Evolutionary conservation across 2,113 vertebrate species (phyloP), one percentile per base, ranked within the genome.

Genomic region (Sprattus sprattus): DNA sequence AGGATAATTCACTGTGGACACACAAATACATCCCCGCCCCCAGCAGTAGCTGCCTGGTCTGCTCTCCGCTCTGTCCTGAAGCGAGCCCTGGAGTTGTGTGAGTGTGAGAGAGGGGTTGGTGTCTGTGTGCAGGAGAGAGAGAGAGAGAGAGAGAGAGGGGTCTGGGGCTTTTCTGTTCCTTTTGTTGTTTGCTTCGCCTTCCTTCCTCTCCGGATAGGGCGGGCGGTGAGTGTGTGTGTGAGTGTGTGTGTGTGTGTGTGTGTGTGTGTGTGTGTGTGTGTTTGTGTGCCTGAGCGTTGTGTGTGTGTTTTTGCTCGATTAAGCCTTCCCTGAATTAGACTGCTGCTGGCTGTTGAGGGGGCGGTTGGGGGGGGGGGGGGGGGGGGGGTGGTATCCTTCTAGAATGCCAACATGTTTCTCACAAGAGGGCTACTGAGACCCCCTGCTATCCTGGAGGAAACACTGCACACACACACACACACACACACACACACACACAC

Each of bases 131-230:
- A 11, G 67, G 44, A 2, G 39, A 39, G 39, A 39, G 86, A 71
- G 83, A 89, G 67, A 82, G 44, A 2, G 39, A 39, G 39, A 39
- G 86, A 71, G 83, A 89, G 67, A 82, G 50, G 45, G 15, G 6
- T 20, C 25, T 81, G 81, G 32, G 20, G 16, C 54, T 6, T 67
- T 67, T 84, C 25, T 39, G 25, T 83, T 83, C 85, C 86, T 88
- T 82, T 88, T 15, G 78, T 82, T 89, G 88, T 88, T 84, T 88
- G 84, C 80, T 15, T 71, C 45, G 64, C 83, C 86, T 89, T 90
- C 89, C 90, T 90, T 91, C 89, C 90, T 87, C 84, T 83, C 86
- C 83, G 85, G 85, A 86, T 82, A 82, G 78, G 60, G 86, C 81
- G 85, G 85, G 88, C 81, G 47, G 44, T 49, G 22, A 71, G 45